phyloP scores from a whole-genome alignment of 2,888 invertebrate species.

The Phaonia tiefii region DNA sequence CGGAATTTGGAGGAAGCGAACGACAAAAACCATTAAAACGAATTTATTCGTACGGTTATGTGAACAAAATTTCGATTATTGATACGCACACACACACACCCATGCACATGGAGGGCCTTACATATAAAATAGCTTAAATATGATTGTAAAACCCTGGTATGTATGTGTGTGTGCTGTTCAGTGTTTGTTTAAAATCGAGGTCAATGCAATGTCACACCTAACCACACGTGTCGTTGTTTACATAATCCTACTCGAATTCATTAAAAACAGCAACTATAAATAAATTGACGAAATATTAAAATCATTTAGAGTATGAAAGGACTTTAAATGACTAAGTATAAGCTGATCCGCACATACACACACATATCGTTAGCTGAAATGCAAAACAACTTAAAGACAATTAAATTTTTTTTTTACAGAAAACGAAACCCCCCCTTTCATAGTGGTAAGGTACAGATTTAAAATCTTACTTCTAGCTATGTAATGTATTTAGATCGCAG shows the following conservation, averaged over 20 bases:
- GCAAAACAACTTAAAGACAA: too few relatives aligned
- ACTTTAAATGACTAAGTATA: too few relatives aligned
- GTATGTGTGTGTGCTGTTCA: neutral
- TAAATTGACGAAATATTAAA: neutral
- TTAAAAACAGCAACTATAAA: neutral
- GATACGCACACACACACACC: conserved; percentile 1
- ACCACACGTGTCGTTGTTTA: neutral
- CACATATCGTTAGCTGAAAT: too few relatives aligned
- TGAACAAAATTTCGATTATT: conserved; percentile 9
- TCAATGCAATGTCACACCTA: neutral
- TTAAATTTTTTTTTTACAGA: too few relatives aligned
- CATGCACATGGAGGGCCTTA: neutral
- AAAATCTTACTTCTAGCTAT: too few relatives aligned
- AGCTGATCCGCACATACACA: too few relatives aligned
- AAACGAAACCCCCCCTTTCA: too few relatives aligned
- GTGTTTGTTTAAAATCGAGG: neutral
- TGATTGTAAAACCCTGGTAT: too few relatives aligned
- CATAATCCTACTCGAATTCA: neutral
- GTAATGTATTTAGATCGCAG: too few relatives aligned
- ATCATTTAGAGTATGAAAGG: too few relatives aligned
- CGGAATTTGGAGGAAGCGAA: conserved; percentile 42
- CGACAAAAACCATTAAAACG: conserved; percentile 42
- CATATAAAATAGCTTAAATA: too few relatives aligned
- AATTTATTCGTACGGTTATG: conserved; percentile 17
- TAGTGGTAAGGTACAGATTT: too few relatives aligned